Evolutionary conservation across 2,113 vertebrate genomes (phyloP).

Genomic region (Carassius auratus): DNA sequence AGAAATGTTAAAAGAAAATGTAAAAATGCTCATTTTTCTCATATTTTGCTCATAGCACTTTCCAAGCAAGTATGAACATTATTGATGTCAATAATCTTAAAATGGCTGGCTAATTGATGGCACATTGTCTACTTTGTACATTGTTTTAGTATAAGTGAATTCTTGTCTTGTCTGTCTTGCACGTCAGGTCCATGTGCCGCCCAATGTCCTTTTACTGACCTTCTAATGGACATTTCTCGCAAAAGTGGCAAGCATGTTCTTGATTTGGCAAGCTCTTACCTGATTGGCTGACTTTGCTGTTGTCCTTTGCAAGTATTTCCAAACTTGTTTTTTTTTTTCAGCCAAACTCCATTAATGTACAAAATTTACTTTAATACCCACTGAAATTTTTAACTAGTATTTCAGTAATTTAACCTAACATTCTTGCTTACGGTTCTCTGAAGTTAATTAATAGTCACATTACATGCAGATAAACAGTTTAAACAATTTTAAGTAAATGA

Average conservation of each 20-base stretch:
- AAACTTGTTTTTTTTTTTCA: not conserved
- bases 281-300: not conserved
- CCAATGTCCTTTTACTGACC: not conserved
- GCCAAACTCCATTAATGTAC: not conserved
- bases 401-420: not conserved
- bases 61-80: not conserved
- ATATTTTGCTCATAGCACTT: not conserved
- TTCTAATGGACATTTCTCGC: not conserved
- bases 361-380: not conserved
- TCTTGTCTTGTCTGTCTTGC: not conserved
- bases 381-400: not conserved
- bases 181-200: not conserved
- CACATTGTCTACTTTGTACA: not conserved
- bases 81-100: not conserved
- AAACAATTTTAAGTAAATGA: too few species aligned
- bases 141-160: not conserved
- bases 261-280: not conserved
- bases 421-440: too few species aligned
- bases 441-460: too few species aligned
- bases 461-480: too few species aligned
- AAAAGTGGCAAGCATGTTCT: not conserved
- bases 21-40: too few species aligned
- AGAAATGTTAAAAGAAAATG: too few species aligned
- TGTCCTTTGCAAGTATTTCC: not conserved
- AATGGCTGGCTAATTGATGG: not conserved